phyloP scores from a whole-genome alignment of 2,888 invertebrate genomes.

The Heliconius charithonia region DNA sequence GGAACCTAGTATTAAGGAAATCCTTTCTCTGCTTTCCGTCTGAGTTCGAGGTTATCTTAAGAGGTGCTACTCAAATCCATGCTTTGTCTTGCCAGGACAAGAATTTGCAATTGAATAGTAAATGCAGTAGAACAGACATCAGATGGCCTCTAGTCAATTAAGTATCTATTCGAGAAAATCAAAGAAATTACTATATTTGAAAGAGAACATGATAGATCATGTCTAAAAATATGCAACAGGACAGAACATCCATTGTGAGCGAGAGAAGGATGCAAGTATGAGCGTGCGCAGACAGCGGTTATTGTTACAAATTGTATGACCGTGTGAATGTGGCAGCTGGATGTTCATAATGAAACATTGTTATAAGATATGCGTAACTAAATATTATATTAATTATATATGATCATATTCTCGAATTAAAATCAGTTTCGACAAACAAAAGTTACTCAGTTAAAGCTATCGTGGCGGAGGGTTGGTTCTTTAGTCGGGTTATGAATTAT shows the following conservation, averaged over 20 bases:
- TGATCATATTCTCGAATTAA: background rate
- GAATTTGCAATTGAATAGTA: too few species aligned
- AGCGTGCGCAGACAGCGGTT: conserved; percentile 13
- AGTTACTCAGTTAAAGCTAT: background rate
- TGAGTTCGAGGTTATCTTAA: too few species aligned
- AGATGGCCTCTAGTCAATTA: too few species aligned
- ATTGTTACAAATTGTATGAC: conserved; percentile 15
- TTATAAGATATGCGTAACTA: background rate
- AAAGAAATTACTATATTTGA: background rate
- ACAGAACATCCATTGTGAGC: conserved; percentile 2
- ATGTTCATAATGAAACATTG: background rate
- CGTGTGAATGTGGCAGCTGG: conserved; percentile 1
- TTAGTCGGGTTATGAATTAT: background rate
- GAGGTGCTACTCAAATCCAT: too few species aligned
- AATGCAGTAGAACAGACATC: too few species aligned
- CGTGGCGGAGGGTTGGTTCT: background rate
- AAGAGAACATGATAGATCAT: conserved; percentile 15
- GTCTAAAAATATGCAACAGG: conserved; percentile 26
- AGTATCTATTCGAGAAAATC: background rate
- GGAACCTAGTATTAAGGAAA: too few species aligned
- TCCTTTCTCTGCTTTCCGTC: too few species aligned
- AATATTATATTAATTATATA: too few species aligned
- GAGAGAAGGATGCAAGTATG: conserved; percentile 20
- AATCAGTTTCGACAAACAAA: background rate
- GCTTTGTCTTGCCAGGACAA: too few species aligned